phyloP scores from a whole-genome alignment of 2,888 invertebrate species.

The Platycheirus albimanus region DNA sequence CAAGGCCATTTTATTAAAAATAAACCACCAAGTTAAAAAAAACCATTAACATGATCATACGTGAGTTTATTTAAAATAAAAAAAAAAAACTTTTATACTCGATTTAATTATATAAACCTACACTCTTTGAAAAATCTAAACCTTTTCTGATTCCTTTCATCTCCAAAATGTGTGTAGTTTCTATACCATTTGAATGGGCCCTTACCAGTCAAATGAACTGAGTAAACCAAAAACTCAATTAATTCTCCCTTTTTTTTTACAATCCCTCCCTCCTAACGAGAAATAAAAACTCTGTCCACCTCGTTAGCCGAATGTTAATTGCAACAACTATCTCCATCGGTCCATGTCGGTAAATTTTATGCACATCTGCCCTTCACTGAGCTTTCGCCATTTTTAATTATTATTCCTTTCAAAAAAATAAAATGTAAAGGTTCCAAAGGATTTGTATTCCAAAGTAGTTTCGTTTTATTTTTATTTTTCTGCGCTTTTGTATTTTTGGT shows the following conservation, averaged over 20 bases:
- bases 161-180: neutral
- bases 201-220: neutral
- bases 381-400: constrained; percentile 31
- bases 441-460: no score
- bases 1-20: no score
- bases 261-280: neutral
- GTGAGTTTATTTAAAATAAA: no score
- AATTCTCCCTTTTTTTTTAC: neutral
- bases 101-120: no score
- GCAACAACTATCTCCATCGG: constrained; percentile 31
- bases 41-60: no score
- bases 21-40: no score
- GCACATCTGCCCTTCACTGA: constrained; percentile 26
- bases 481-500: constrained; percentile 31
- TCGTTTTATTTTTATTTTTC: constrained; percentile 21
- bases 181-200: neutral
- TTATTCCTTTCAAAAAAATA: constrained; percentile 50
- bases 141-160: no score
- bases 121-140: no score
- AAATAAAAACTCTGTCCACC: constrained; percentile 33
- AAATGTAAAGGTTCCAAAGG: neutral
- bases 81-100: no score
- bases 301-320: constrained; percentile 49
- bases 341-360: constrained; percentile 39
- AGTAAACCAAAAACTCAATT: constrained; percentile 24